Base-by-base conservation (phyloP, 2,888 invertebrate species). In the Caenorhabditis angaria region DNA sequence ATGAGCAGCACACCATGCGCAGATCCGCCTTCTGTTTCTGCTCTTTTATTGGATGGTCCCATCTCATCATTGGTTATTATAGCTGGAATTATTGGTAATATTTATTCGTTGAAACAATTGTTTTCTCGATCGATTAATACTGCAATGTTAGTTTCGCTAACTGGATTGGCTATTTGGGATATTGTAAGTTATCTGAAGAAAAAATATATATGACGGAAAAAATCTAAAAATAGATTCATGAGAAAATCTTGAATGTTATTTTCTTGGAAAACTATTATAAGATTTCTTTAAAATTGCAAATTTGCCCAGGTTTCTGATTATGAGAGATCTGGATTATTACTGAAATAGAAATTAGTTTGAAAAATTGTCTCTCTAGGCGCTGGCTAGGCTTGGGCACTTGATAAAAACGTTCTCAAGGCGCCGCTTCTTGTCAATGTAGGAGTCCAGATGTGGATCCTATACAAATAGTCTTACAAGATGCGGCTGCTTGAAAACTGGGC, bases 81-180 rank as follows among this genome's bases (percentile, higher is more conserved):
- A 0, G 72, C 62, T 12, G 80, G 79, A 20, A 68, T 81, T 22
- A n/a, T 75, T 28, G 77, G 78, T 29, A 81, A 77, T 61, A 28
- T 77, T 0, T 83, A 82, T 60, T 82, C 80, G 25, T 24, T 83
- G 47, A 75, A 76, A 29, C 67, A 81, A 25, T 73, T 83, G 6
- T 77, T 76, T 54, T 64, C 71, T 22, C 72, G 76, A 1, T 77
- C 80, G 3, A 83, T 83, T 65, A 83, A 82, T 67, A 80, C 80
- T 4, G 68, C 77, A 6, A 83, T 82, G 82, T 70, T 82, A 12
- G 82, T 83, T 2, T 80, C 80, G 0, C 62, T 83, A 6, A 81
- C 82, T 57, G 82, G 78, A 65, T 29, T 66, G 27, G 70, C 73
- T 14, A 61, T 75, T 1, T 67, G 64, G 54, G 75, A 75, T 35